Conservation (phyloP, 2,113 vertebrate genomes). For the Spizaetus ornatus region DNA sequence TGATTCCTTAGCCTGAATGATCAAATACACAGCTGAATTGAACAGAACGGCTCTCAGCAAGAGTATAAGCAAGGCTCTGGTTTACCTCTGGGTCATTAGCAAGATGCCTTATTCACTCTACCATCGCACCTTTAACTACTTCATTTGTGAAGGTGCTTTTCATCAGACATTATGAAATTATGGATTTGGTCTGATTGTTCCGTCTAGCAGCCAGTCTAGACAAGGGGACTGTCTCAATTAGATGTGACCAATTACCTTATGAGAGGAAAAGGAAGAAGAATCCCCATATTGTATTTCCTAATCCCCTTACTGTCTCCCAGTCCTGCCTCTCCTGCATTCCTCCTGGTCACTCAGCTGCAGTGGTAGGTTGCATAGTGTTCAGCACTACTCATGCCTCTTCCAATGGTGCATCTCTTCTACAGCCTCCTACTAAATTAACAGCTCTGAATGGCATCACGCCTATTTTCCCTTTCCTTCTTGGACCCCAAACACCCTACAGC, state of each 20-base stretch:
- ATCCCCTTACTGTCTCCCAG: slow-evolving; percentile 1
- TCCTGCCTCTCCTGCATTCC: slow-evolving; percentile 4
- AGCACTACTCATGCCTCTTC: background rate
- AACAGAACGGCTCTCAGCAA: background rate
- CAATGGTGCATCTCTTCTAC: background rate
- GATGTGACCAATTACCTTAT: slow-evolving; percentile 21
- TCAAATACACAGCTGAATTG: slow-evolving; percentile 27
- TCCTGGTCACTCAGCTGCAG: slow-evolving; percentile 1
- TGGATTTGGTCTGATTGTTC: slow-evolving; percentile 34
- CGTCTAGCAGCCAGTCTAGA: background rate
- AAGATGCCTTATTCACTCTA: slow-evolving; percentile 12
- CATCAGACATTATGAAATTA: slow-evolving; percentile 43
- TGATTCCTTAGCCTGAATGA: slow-evolving; percentile 14
- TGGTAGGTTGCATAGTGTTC: background rate
- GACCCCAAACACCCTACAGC: background rate
- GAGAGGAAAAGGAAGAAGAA: slow-evolving; percentile 43
- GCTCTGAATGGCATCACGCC: background rate
- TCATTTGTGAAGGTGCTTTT: slow-evolving; percentile 26
- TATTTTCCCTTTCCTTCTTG: background rate
- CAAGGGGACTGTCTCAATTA: slow-evolving; percentile 10
- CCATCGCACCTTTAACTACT: background rate
- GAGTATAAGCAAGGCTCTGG: background rate
- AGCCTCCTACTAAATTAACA: background rate
- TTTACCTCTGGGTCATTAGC: slow-evolving; percentile 29
- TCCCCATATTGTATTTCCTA: slow-evolving; percentile 22